Percentiles rank a stretch among this genome's conserved stretches.
These are phyloP conservation scores for Oreohelix idahoensis DNA, from an alignment of 1,140 invertebrate genomes.

Conservation along the genomic window DNA sequence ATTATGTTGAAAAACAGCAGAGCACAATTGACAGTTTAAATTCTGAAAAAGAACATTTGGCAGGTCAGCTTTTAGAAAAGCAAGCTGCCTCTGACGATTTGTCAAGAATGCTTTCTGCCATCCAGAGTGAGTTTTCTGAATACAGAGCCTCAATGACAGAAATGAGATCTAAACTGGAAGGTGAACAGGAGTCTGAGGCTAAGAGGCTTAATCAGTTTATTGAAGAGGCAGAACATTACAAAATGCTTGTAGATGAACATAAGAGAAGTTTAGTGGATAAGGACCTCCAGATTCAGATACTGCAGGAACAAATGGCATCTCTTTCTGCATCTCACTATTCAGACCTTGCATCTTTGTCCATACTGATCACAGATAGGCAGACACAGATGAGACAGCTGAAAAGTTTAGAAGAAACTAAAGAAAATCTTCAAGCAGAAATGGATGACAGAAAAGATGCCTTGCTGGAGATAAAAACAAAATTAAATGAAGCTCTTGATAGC, in stretches of 20 bases:
- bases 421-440: neutral
- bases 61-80: neutral
- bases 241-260: neutral
- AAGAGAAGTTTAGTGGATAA: neutral
- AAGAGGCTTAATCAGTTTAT: neutral
- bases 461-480: neutral
- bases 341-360: neutral
- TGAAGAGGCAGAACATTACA: neutral
- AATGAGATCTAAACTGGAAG: neutral
- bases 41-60: neutral
- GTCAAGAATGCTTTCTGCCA: neutral
- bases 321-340: neutral
- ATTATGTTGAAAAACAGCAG: neutral
- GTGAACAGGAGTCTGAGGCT: neutral
- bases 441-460: neutral
- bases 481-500: neutral
- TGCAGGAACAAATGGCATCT: neutral
- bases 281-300: neutral
- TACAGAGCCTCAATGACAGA: slow-evolving; percentile 6
- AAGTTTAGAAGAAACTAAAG: neutral
- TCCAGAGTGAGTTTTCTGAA: neutral
- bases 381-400: neutral
- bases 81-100: neutral
- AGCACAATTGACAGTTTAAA: neutral
- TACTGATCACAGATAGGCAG: neutral